phyloP scores from a whole-genome alignment of 2,113 vertebrate species.

The Galemys pyrenaicus region DNA sequence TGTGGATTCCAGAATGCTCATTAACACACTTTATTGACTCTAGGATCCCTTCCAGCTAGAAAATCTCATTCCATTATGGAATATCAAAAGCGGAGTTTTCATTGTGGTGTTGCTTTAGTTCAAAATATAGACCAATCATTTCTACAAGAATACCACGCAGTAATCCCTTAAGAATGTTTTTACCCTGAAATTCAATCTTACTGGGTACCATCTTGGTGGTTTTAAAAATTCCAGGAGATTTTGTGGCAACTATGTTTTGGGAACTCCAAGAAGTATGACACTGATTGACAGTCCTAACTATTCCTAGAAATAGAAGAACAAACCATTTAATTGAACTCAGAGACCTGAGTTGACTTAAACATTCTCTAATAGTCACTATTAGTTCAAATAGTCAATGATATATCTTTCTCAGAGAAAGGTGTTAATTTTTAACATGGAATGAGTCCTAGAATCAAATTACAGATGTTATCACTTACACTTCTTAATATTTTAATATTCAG shows the following conservation, averaged over 20 bases:
- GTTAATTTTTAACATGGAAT: background rate
- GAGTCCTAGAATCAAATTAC: background rate
- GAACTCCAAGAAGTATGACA: background rate
- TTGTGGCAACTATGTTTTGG: conserved; percentile 26
- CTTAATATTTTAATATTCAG: conserved; percentile 17
- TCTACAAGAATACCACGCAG: background rate
- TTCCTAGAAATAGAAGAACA: background rate
- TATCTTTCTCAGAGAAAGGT: background rate
- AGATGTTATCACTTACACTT: background rate
- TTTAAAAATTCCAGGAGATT: conserved; percentile 8
- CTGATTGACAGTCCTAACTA: background rate
- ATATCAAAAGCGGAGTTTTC: background rate
- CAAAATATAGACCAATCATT: background rate
- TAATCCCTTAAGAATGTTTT: background rate
- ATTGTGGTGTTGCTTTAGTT: background rate
- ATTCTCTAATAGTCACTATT: background rate
- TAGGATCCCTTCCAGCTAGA: background rate
- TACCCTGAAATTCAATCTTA: background rate
- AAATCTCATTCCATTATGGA: background rate
- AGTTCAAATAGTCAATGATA: background rate
- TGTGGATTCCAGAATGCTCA: background rate
- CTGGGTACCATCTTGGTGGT: background rate
- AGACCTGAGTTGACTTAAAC: background rate
- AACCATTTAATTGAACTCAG: background rate
- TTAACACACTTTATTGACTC: background rate